These are phyloP conservation scores for Aulostomus chinensis DNA, from an alignment of 2,797 vertebrate genomes.

Conservation along the genomic window DNA sequence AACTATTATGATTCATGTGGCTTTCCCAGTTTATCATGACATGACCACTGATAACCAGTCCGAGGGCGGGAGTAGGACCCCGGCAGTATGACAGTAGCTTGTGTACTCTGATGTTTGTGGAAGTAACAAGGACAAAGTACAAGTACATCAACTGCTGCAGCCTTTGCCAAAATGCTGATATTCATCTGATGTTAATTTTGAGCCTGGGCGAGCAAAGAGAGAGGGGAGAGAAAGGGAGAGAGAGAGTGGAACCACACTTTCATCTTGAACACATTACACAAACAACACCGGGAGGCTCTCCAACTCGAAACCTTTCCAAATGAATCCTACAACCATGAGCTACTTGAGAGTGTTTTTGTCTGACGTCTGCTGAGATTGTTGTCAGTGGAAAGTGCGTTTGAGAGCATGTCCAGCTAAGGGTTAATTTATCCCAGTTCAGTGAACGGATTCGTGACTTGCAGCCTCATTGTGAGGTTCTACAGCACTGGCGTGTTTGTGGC, in stretches of 20 bases:
- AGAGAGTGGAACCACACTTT: neutral
- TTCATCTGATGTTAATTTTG: slow-evolving; percentile 29
- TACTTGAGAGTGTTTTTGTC: too few species aligned
- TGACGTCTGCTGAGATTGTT: too few species aligned
- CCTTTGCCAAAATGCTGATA: neutral
- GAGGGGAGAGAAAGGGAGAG: too few species aligned
- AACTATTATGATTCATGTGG: too few species aligned
- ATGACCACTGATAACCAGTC: too few species aligned
- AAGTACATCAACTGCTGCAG: neutral
- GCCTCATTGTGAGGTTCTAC: neutral
- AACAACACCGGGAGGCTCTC: neutral
- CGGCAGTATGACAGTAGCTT: slow-evolving; percentile 1
- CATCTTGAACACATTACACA: slow-evolving; percentile 33
- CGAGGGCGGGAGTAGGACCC: too few species aligned
- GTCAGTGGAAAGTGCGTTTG: too few species aligned
- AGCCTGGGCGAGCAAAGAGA: too few species aligned
- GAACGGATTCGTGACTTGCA: neutral
- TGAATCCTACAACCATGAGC: neutral
- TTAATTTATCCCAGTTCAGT: neutral
- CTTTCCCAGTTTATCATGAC: too few species aligned
- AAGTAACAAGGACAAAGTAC: neutral
- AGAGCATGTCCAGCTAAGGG: too few species aligned
- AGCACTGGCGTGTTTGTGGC: neutral
- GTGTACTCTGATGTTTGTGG: slow-evolving; percentile 19
- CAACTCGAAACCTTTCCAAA: neutral